Base-by-base conservation (phyloP, 2,888 invertebrate genomes). In the Tribolium freemani region DNA sequence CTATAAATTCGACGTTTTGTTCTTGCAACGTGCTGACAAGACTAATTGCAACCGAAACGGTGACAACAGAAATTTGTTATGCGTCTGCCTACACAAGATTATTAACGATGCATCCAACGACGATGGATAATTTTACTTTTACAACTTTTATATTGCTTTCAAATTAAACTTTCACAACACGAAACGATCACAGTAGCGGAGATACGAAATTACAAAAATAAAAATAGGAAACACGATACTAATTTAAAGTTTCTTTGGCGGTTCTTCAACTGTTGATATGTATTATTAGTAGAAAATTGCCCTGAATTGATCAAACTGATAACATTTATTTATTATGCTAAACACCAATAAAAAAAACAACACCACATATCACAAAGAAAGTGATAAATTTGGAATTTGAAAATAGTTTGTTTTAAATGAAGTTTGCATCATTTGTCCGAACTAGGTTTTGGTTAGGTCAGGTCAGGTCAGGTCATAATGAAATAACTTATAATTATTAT, bases 1-100 rank as follows among this genome's bases (percentile, higher is more conserved):
- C 9, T 38, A 38, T 8, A 38, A 38, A 38, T 38, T 38, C 38
- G 38, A 38, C 38, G 38, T 8, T 38, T 38, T 38, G 38, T 38
- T n/a, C 38, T 38, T 38, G 38, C 38, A 38, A 38, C 3, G 31
- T 38, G 31, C 30, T 31, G 56, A 56, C 56, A 56, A 56, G 56
- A 56, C 56, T 56, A 56, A 56, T 56, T 56, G 56, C 56, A 31
- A 31, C 26, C 31, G 56, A 56, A 31, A 56, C 31, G 56, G 56
- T 56, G 56, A 56, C 56, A 31, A 31, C 11, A 31, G 30, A 31
- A 56, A 56, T 56, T 56, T 31, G 30, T 56, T 56, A 56, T 30
- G 38, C 31, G 56, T 54, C 54, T 3, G 26, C 26, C 26, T 5
- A 38, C 38, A 3, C 3, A 38, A 9, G 38, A 8, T 38, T 38